A percentile compares a stretch with the other conserved stretches of the same genome.
These are phyloP conservation scores for Nothocercus julius DNA, from an alignment of 2,113 vertebrate species.

Conservation along the genomic window DNA sequence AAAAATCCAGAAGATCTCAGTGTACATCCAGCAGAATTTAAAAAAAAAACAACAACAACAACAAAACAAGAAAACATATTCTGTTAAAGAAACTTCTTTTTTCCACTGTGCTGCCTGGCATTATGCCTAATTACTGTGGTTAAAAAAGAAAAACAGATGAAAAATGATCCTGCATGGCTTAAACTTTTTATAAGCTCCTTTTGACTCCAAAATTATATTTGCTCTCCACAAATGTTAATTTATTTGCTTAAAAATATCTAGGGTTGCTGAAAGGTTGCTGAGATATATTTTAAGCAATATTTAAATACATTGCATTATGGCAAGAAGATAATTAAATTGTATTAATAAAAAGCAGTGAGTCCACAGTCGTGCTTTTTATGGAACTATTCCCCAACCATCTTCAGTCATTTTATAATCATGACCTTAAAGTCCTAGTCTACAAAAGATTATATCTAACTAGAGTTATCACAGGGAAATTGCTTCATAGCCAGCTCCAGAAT, in stretches of 20 bases:
- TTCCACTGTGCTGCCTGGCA: slow-evolving; percentile 39
- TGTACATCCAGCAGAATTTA: background rate
- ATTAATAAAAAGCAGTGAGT: background rate
- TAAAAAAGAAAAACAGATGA: background rate
- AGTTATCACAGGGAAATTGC: background rate
- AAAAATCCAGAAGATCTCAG: background rate
- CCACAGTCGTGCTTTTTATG: background rate
- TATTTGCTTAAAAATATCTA: background rate
- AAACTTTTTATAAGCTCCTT: background rate
- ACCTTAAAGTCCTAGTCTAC: background rate
- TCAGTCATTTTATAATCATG: background rate
- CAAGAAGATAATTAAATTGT: background rate
- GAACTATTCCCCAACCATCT: background rate
- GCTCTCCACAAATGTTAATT: slow-evolving; percentile 1
- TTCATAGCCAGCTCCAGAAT: background rate
- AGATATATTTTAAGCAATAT: background rate
- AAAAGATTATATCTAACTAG: background rate
- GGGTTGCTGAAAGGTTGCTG: background rate
- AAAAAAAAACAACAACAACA: background rate
- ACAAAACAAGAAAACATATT: background rate
- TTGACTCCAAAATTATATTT: slow-evolving; percentile 15
- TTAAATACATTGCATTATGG: slow-evolving; percentile 11
- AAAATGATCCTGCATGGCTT: background rate
- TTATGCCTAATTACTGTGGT: slow-evolving; percentile 41
- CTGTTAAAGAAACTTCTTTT: slow-evolving; percentile 23